Base-by-base conservation (phyloP, 2,113 vertebrate species). In the Nycticorax nycticorax region DNA sequence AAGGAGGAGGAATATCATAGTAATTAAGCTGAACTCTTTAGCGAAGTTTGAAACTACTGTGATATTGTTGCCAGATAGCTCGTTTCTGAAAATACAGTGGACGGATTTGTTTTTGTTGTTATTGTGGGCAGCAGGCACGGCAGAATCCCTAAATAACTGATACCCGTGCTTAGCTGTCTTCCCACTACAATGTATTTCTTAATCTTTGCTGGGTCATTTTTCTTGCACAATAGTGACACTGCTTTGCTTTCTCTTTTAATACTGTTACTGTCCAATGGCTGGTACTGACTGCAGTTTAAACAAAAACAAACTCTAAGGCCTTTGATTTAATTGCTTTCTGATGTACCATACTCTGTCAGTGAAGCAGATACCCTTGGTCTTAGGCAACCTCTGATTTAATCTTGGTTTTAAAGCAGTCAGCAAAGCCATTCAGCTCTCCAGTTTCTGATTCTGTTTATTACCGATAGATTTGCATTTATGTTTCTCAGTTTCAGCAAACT, bases 111-210 rank as follows among this genome's bases (percentile, higher is more conserved):
- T 87, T 35, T 67, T 84, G 57, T 82, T 94, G 76, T 67, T 84
- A 57, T 71, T 97, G 88, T 82, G 85, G 87, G 87, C 74, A 93
- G 77, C 74, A 89, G 43, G 78, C 78, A 59, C 1, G 39, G 57
- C 78, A 63, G 78, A 59, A 90, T 85, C 88, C 66, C 88, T 89
- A 78, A 89, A 93, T 85, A 92, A 87, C 77, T 67, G 52, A 41
- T 67, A 24, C 37, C 37, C 37, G 16, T 50, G 56, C 81, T 72
- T 50, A 63, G 43, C 69, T 60, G 43, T 53, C 77, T 92, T 78
- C 81, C 78, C 33, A 39, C 74, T 37, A 27, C 56, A 30, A 32
- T 19, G 77, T 23, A 14, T 85, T 77, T 78, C 69, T 62, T 92
- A 9, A 68, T 56, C 48, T 82, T 57, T 63, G 41, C 64, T 66